Base-by-base conservation (phyloP, 2,113 vertebrate species). In the Cynoglossus semilaevis region DNA sequence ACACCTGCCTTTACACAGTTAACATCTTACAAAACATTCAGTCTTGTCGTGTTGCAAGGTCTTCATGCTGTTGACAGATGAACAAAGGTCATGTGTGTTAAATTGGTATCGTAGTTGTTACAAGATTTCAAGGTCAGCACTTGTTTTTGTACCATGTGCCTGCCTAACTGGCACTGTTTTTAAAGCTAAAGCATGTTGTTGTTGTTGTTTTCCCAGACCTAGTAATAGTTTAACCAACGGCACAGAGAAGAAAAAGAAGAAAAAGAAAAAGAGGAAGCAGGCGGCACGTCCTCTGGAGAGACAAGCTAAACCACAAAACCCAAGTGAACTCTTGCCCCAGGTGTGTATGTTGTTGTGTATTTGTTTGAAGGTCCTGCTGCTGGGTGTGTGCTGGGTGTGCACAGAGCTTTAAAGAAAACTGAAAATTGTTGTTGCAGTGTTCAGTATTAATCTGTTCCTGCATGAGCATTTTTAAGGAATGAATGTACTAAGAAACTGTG, bases 181-280 rank as follows among this genome's bases (percentile, higher is more conserved):
- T 70, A 43, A 68, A 58, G 53, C 42, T 56, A 35, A 58, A 67
- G 7, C 57, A 41, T 41, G 16, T 53, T 69, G 36, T 79, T 74
- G 1, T 40, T 52, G 40, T 53, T 61, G 9, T 35, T 72, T 19
- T 40, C 6, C 22, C 22, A 63, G 82, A 60, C 48, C 46, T 13
- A 51, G 73, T 85, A 93, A 90, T 86, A 81, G 92, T 74, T 74
- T 95, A 80, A 94, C 89, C 67, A 99, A 97, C 82, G 94, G 94
- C 77, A 86, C 91, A 80, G 92, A 92, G 81, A 93, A 94, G 88
- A 96, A 94, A 72, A 80, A 81, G 38, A 41, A 12, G 38, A 41
- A 29, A 17, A 51, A 35, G 62, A 95, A 91, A 83, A 96, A 94
- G 87, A 93, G 94, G 91, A 98, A 95, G 76, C 92, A 92, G 69